phyloP scores from a whole-genome alignment of 2,113 vertebrate genomes.

The Tetrax tetrax region DNA sequence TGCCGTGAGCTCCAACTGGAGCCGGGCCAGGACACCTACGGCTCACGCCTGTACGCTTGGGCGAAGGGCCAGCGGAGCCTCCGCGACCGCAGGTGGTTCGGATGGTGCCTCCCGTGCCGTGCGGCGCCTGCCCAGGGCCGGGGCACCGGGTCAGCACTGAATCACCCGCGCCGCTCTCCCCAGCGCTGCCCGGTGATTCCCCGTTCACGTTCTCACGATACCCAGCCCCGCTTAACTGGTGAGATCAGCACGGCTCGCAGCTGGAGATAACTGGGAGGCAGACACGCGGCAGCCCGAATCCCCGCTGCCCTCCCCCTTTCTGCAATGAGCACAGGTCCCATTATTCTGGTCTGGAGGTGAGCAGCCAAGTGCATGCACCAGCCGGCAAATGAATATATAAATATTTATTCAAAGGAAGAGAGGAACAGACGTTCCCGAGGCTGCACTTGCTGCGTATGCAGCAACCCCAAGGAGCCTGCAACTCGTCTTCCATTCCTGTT shows the following conservation, averaged over 20 bases:
- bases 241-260: neutral
- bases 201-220: neutral
- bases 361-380: slow-evolving; percentile 76
- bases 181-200: neutral
- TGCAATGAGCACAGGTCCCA: slow-evolving; percentile 22
- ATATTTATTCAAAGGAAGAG: slow-evolving; percentile 82
- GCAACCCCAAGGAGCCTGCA: slow-evolving; percentile 54
- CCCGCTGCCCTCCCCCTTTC: neutral
- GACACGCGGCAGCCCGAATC: neutral
- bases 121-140: neutral
- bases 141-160: neutral
- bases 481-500: slow-evolving; percentile 56
- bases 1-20: slow-evolving; percentile 31
- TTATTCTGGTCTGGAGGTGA: slow-evolving; percentile 73
- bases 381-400: slow-evolving; percentile 77
- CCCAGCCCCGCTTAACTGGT: neutral
- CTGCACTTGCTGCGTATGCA: slow-evolving; percentile 64
- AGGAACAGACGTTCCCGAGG: slow-evolving; percentile 69
- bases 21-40: slow-evolving; percentile 17
- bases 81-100: neutral
- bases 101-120: fast-evolving
- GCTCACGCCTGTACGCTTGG: neutral
- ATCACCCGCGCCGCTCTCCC: neutral
- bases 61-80: neutral
- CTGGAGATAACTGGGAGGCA: slow-evolving; percentile 16